These are phyloP conservation scores for Andrena trimmerana DNA, from an alignment of 2,888 invertebrate genomes.

Conservation along the genomic window DNA sequence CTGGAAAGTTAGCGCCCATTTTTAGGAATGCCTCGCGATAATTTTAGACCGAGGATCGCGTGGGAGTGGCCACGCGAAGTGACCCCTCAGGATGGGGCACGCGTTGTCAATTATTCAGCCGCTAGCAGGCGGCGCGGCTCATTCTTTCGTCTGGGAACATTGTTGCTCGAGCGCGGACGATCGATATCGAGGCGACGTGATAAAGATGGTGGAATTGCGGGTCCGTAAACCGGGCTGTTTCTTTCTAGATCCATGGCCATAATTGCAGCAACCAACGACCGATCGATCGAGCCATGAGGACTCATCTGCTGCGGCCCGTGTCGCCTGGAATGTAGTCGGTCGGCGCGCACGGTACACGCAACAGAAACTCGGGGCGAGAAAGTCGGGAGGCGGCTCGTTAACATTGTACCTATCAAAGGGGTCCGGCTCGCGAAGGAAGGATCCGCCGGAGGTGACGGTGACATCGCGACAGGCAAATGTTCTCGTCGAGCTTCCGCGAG, in stretches of 20 bases:
- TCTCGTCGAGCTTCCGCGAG: constrained; percentile 64
- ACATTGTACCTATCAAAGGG: constrained; percentile 11
- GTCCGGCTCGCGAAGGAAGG: constrained; percentile 16
- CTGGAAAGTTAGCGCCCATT: neutral
- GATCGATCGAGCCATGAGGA: constrained; percentile 74
- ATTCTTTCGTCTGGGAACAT: constrained; percentile 36
- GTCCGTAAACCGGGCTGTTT: constrained; percentile 57
- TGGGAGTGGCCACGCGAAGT: neutral
- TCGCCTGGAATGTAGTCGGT: constrained; percentile 69
- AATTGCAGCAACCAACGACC: constrained; percentile 75
- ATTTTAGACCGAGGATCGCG: constrained; percentile 14
- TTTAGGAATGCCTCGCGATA: neutral
- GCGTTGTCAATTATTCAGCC: constrained; percentile 34
- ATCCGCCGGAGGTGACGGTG: constrained; percentile 39
- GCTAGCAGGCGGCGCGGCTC: constrained; percentile 1
- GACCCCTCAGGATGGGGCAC: neutral
- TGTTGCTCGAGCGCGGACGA: constrained; percentile 24
- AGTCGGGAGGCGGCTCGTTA: neutral
- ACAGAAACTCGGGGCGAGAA: neutral
- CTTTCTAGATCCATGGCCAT: constrained; percentile 82
- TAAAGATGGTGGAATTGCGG: neutral
- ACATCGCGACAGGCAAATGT: constrained; percentile 64
- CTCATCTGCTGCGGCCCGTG: constrained; percentile 72
- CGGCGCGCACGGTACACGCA: constrained; percentile 5
- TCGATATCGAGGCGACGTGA: constrained; percentile 40